A percentile compares a stretch with the other conserved stretches of the same genome.
These are phyloP conservation scores for Pseudorhiza aurosa DNA, from an alignment of 30 jellyfish, hydroid and myxozoan genomes.

Conservation along the genomic window DNA sequence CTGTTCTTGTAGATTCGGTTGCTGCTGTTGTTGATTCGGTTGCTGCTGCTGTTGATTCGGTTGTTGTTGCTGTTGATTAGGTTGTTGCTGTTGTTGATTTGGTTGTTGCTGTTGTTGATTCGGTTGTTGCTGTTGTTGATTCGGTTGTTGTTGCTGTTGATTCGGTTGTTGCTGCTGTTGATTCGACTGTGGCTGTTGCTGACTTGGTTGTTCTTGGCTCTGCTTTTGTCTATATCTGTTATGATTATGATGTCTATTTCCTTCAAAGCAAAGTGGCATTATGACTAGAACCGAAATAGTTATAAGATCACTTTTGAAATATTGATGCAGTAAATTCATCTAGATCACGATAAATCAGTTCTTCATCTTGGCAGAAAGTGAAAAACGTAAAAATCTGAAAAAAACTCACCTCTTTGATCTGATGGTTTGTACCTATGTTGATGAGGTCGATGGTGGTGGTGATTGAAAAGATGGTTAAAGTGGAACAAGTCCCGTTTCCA, in stretches of 20 bases:
- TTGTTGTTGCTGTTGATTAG: neutral
- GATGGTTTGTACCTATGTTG: conserved; percentile 25
- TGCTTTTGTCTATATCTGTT: conserved; percentile 1
- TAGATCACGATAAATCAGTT: neutral
- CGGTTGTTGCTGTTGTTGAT: conserved; percentile 4
- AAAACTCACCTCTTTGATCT: conserved; percentile 22
- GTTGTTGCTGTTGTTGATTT: conserved; percentile 3
- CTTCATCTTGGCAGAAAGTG: neutral
- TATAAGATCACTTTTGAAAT: too few relatives aligned
- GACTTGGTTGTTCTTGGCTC: conserved; percentile 21
- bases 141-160: conserved; percentile 10
- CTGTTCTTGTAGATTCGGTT: neutral
- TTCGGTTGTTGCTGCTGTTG: neutral
- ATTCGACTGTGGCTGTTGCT: neutral
- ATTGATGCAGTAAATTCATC: neutral
- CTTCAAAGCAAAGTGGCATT: neutral
- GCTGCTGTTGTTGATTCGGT: conserved; percentile 4
- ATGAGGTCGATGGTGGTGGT: conserved; percentile 63
- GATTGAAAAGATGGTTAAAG: conserved; percentile 52
- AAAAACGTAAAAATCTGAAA: too few relatives aligned
- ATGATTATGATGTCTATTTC: neutral
- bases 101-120: conserved; percentile 7
- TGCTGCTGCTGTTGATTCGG: conserved; percentile 8
- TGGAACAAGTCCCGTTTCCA: conserved; percentile 37
- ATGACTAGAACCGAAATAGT: neutral